Percentiles rank a stretch among this genome's conserved stretches.
These are phyloP conservation scores for Benthosema pterotum DNA, from an alignment of 2,797 vertebrate species.

Conservation along the genomic window DNA sequence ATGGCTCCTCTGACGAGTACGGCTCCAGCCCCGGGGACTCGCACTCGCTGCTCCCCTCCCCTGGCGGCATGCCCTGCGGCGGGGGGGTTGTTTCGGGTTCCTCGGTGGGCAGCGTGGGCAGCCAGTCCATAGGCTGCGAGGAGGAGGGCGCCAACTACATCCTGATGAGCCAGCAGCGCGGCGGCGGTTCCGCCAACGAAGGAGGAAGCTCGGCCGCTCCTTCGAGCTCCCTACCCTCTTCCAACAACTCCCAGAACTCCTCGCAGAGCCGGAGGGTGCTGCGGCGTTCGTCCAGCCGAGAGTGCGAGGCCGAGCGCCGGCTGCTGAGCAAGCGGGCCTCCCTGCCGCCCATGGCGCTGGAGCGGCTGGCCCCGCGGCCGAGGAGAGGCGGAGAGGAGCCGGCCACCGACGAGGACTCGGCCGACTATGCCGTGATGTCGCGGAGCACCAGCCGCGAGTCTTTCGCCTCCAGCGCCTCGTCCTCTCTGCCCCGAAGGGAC, in stretches of 20 bases:
- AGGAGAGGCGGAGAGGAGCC: constrained; percentile 68
- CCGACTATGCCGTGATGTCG: constrained; percentile 84
- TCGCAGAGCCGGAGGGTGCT: constrained; percentile 72
- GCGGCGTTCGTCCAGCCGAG: constrained; percentile 77
- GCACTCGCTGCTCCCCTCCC: constrained; percentile 69
- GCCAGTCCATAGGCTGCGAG: constrained; percentile 67
- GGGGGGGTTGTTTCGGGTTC: too few relatives aligned
- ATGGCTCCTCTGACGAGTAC: constrained; percentile 86
- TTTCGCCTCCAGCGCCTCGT: constrained; percentile 61
- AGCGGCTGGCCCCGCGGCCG: constrained; percentile 67
- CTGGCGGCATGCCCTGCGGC: constrained; percentile 64
- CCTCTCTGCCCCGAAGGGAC: constrained; percentile 56
- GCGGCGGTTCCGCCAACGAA: constrained; percentile 51
- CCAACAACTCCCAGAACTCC: constrained; percentile 47
- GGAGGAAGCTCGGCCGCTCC: constrained; percentile 42
- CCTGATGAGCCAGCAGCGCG: constrained; percentile 80
- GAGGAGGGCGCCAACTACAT: constrained; percentile 82
- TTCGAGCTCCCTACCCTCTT: constrained; percentile 56
- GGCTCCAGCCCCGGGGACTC: constrained; percentile 85
- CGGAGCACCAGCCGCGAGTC: constrained; percentile 78
- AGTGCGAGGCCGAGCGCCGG: constrained; percentile 76
- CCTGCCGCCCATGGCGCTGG: constrained; percentile 81
- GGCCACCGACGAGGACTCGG: constrained; percentile 75
- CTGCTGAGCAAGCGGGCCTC: constrained; percentile 81
- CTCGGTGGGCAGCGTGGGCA: constrained; percentile 66